Conservation (phyloP, 2,888 invertebrate genomes). For the Trachelus troglodyta region DNA sequence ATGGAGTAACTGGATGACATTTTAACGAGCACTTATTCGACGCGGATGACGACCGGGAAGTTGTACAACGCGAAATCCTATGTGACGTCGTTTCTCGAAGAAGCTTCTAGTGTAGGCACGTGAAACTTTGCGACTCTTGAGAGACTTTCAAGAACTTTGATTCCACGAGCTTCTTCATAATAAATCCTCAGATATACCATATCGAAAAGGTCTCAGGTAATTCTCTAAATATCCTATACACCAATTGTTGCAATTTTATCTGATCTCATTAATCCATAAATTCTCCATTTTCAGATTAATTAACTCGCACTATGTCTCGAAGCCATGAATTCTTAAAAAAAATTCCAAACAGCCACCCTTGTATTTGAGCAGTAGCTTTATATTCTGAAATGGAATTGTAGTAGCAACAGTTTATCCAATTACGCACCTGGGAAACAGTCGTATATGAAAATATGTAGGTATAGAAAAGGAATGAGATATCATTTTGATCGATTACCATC, state of each 20-base stretch:
- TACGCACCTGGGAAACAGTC: background rate
- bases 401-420: background rate
- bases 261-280: background rate
- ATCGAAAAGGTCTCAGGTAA: background rate
- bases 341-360: background rate
- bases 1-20: constrained; percentile 11
- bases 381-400: background rate
- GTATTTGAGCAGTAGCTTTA: no score
- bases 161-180: background rate
- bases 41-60: background rate
- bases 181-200: background rate
- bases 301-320: background rate
- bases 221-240: background rate
- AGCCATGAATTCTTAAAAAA: background rate
- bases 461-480: background rate
- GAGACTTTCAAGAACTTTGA: background rate
- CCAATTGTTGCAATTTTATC: no score
- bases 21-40: constrained; percentile 46
- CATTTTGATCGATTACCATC: background rate
- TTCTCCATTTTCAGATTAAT: no score
- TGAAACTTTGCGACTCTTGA: background rate
- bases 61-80: background rate
- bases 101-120: background rate
- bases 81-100: background rate
- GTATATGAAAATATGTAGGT: background rate